Percentiles rank a stretch among this genome's conserved stretches.
phyloP scores from a whole-genome alignment of 2,113 vertebrate species.

The Lycaon pictus region DNA sequence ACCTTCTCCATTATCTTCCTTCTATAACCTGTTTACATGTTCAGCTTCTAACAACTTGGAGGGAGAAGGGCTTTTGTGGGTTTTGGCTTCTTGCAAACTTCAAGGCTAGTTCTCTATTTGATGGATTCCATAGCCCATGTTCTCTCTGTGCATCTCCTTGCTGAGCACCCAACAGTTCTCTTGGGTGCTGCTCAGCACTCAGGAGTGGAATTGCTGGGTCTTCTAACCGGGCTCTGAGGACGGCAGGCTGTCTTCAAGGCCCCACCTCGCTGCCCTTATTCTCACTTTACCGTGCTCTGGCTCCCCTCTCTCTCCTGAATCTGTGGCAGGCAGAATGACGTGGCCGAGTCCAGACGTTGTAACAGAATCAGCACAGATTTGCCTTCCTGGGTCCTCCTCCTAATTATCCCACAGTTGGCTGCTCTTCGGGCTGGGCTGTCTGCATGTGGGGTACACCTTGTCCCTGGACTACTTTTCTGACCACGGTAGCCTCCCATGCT shows the following conservation, averaged over 20 bases:
- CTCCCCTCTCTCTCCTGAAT: not conserved
- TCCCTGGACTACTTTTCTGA: not conserved
- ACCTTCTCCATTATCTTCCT: not conserved
- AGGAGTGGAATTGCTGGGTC: not conserved
- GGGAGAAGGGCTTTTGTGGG: not conserved
- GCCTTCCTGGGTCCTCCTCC: not conserved
- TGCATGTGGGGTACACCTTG: not conserved
- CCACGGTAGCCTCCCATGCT: not conserved
- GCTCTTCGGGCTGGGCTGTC: not conserved
- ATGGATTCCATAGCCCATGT: not conserved
- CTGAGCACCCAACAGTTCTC: not conserved
- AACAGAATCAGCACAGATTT: not conserved
- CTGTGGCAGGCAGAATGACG: fast-evolving
- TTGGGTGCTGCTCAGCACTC: too few relatives aligned
- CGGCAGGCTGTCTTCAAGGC: fast-evolving
- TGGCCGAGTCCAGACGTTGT: not conserved
- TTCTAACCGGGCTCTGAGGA: not conserved
- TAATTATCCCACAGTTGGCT: not conserved
- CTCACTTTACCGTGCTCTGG: not conserved
- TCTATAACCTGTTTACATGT: not conserved
- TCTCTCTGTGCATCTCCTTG: not conserved
- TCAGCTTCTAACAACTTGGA: not conserved
- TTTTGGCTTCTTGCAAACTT: not conserved
- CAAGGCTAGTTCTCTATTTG: not conserved
- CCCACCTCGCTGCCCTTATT: not conserved